Conservation (phyloP, 2,888 invertebrate genomes). For the Aporophyla lueneburgensis region DNA sequence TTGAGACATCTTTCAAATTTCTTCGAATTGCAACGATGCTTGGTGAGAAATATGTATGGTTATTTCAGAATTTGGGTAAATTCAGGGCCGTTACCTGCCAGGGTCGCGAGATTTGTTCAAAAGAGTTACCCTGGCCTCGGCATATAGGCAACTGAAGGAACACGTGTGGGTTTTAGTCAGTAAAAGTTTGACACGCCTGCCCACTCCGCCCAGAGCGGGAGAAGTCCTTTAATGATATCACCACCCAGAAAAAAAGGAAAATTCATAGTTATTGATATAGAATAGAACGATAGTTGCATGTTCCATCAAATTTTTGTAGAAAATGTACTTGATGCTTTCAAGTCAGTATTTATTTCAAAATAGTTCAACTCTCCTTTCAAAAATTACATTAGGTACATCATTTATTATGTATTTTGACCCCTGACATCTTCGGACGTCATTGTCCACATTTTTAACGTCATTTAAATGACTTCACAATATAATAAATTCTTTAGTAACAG, state of each 20-base stretch:
- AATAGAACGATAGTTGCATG: neutral
- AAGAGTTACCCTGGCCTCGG: too few relatives aligned
- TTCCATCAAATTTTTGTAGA: neutral
- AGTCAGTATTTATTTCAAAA: conserved; percentile 4
- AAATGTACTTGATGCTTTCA: neutral
- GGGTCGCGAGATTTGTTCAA: too few relatives aligned
- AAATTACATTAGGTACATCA: neutral
- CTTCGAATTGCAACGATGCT: too few relatives aligned
- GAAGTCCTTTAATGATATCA: too few relatives aligned
- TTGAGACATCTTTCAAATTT: too few relatives aligned
- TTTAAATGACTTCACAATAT: neutral
- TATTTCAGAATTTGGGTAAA: neutral
- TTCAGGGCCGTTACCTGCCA: too few relatives aligned
- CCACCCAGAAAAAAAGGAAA: neutral
- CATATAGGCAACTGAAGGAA: too few relatives aligned
- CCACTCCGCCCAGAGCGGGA: too few relatives aligned
- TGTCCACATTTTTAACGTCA: neutral
- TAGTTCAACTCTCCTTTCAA: neutral
- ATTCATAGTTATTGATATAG: neutral
- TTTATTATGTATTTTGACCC: conserved; percentile 20
- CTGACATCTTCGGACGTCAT: neutral
- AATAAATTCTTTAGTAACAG: neutral
- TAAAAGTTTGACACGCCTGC: too few relatives aligned
- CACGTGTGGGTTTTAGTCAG: too few relatives aligned
- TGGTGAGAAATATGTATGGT: neutral